Percentiles rank a stretch among this genome's conserved stretches.
Conservation (phyloP, 2,113 vertebrate species). For the Xenopus laevis region DNA sequence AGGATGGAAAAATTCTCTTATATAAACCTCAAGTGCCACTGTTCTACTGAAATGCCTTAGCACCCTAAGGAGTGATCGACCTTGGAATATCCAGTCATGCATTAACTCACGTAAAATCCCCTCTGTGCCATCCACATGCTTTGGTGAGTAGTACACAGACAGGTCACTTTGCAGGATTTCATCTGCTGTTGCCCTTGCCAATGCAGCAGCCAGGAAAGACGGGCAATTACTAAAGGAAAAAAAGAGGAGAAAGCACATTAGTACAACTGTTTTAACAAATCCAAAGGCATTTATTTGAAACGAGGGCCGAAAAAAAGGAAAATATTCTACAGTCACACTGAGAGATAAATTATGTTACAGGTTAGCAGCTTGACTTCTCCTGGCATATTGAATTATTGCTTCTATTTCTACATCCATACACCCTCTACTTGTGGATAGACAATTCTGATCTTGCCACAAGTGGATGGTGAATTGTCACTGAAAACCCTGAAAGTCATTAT, state of each 20-base stretch:
- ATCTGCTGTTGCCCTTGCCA: conserved; percentile 87
- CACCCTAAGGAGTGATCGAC: too few relatives aligned
- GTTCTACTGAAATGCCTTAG: too few relatives aligned
- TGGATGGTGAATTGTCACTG: neutral
- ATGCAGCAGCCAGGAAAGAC: conserved; percentile 89
- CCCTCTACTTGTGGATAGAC: conserved; percentile 3
- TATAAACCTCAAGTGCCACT: too few relatives aligned
- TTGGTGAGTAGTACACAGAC: conserved; percentile 77
- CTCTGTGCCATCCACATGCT: conserved; percentile 75
- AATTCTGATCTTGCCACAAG: conserved; percentile 22
- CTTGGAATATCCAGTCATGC: too few relatives aligned
- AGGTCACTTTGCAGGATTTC: conserved; percentile 88
- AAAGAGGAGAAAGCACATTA: conserved; percentile 36
- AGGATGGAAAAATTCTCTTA: too few relatives aligned
- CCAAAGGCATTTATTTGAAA: conserved; percentile 23
- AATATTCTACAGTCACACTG: conserved; percentile 8
- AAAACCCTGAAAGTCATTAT: conserved; percentile 15
- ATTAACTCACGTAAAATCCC: conserved; percentile 82
- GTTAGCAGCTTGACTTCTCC: conserved; percentile 32
- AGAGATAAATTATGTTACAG: conserved; percentile 32
- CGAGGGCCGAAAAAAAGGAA: conserved; percentile 35
- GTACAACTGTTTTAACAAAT: conserved; percentile 43
- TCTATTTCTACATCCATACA: conserved; percentile 15
- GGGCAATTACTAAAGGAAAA: conserved; percentile 84
- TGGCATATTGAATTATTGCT: conserved; percentile 28